Conservation (phyloP, 2,113 vertebrate species). For the Periophthalmodon schlosseri region DNA sequence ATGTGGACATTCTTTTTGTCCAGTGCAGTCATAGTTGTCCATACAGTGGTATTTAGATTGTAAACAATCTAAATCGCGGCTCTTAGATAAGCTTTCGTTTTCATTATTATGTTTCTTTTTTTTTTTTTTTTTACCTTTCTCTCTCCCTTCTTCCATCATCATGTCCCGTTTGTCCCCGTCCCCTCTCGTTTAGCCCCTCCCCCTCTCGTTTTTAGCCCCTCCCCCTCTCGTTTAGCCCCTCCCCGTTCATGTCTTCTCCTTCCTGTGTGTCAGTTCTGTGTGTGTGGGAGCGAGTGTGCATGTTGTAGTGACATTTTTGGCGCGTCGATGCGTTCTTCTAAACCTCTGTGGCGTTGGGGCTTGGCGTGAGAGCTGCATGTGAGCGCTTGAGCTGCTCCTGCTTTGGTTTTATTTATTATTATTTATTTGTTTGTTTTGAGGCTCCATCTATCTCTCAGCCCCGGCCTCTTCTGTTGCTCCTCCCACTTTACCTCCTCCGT, state of each 20-base stretch:
- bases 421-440: background rate
- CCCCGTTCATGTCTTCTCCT: slow-evolving; percentile 54
- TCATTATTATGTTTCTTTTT: slow-evolving; percentile 18
- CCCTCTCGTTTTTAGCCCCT: slow-evolving; percentile 56
- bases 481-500: slow-evolving; percentile 45
- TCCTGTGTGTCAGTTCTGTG: slow-evolving; percentile 68
- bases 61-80: slow-evolving; percentile 68
- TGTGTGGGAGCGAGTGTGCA: slow-evolving; percentile 31
- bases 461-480: slow-evolving; percentile 61
- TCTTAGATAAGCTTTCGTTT: slow-evolving; percentile 70
- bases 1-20: background rate
- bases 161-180: slow-evolving; percentile 48
- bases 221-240: slow-evolving; percentile 51
- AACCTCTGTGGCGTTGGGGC: background rate
- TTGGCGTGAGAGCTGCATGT: slow-evolving; percentile 29
- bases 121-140: slow-evolving; percentile 24
- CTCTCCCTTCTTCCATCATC: slow-evolving; percentile 38
- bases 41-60: slow-evolving; percentile 67
- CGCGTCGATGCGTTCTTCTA: slow-evolving; percentile 17
- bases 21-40: slow-evolving; percentile 33
- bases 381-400: slow-evolving; percentile 31
- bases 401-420: background rate
- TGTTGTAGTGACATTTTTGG: slow-evolving; percentile 33
- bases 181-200: slow-evolving; percentile 32
- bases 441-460: background rate